Evolutionary conservation across 2,888 invertebrate species (phyloP).

Genomic region (Baccha elongata): DNA sequence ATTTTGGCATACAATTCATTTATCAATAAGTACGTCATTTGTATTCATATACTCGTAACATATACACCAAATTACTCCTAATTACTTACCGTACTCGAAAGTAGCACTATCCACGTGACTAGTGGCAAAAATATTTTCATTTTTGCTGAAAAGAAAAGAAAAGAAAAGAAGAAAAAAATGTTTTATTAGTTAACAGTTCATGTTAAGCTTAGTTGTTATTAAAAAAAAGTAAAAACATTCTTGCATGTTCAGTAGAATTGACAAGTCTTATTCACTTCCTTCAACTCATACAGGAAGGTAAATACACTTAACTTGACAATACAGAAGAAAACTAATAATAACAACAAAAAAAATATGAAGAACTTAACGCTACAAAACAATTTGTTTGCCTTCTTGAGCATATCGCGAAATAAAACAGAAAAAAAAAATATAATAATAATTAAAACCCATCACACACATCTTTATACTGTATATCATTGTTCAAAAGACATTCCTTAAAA

Average conservation of each 20-base stretch:
- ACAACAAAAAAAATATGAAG: conserved; percentile 4
- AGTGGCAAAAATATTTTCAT: conserved; percentile 96
- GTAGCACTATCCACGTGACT: conserved; percentile 94
- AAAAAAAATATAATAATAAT: conserved; percentile 48
- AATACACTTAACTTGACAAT: conserved; percentile 19
- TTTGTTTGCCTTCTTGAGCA: conserved; percentile 43
- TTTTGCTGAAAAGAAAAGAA: conserved; percentile 90
- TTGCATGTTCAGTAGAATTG: conserved; percentile 40
- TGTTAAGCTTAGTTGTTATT: too few relatives aligned
- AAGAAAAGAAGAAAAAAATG: conserved; percentile 76
- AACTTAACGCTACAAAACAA: conserved; percentile 34
- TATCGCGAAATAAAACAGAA: conserved; percentile 44
- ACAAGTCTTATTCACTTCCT: conserved; percentile 61
- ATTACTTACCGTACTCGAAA: conserved; percentile 91
- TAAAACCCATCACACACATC: conserved; percentile 65
- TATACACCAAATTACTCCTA: too few relatives aligned
- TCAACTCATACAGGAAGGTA: conserved; percentile 58
- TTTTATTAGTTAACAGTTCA: conserved; percentile 47
- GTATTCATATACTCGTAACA: background rate
- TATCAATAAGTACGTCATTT: conserved; percentile 25
- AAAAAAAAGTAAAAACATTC: conserved; percentile 39
- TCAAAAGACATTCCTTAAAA: conserved; percentile 25
- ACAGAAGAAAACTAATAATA: conserved; percentile 11
- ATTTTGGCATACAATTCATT: too few relatives aligned
- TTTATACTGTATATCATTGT: conserved; percentile 3